A percentile compares a stretch with the other conserved stretches of the same genome.
Evolutionary conservation across 2,113 vertebrate species (phyloP).

Genomic region (Neotragus moschatus): DNA sequence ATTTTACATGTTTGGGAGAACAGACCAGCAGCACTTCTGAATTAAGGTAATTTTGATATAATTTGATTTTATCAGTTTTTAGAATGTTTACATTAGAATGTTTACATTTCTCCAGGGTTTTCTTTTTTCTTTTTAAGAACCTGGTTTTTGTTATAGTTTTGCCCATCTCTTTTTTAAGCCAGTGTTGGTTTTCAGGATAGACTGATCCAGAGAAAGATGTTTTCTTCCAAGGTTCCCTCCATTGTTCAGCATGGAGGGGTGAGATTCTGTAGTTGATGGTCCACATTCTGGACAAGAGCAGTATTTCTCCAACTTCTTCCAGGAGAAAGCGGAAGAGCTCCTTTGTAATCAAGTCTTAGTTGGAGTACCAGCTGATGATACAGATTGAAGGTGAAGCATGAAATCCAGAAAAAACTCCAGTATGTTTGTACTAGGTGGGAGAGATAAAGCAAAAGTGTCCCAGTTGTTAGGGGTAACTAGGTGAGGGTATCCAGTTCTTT

Average conservation of each 20-base stretch:
- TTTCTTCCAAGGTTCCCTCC: background rate
- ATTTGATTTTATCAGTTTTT: background rate
- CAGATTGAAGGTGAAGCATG: background rate
- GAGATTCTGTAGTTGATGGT: background rate
- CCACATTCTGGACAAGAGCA: background rate
- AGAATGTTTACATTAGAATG: background rate
- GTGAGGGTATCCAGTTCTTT: background rate
- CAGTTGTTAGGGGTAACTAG: too few relatives aligned
- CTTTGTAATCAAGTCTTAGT: background rate
- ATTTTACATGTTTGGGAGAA: slow-evolving; percentile 32
- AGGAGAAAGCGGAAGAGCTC: background rate
- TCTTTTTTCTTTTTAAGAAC: background rate
- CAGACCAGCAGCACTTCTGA: slow-evolving; percentile 50
- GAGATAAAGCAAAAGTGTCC: fast-evolving
- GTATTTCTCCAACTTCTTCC: background rate
- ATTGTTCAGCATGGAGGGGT: background rate
- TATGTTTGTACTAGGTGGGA: fast-evolving
- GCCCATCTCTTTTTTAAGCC: background rate
- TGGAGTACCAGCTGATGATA: background rate
- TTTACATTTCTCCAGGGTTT: background rate
- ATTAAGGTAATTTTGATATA: slow-evolving; percentile 40
- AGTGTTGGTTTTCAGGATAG: background rate
- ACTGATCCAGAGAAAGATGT: background rate
- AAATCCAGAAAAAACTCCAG: background rate
- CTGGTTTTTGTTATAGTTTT: background rate